Evolutionary conservation across 2,113 vertebrate species (phyloP), one percentile per base, ranked within the genome.

Genomic region (Passerina amoena): DNA sequence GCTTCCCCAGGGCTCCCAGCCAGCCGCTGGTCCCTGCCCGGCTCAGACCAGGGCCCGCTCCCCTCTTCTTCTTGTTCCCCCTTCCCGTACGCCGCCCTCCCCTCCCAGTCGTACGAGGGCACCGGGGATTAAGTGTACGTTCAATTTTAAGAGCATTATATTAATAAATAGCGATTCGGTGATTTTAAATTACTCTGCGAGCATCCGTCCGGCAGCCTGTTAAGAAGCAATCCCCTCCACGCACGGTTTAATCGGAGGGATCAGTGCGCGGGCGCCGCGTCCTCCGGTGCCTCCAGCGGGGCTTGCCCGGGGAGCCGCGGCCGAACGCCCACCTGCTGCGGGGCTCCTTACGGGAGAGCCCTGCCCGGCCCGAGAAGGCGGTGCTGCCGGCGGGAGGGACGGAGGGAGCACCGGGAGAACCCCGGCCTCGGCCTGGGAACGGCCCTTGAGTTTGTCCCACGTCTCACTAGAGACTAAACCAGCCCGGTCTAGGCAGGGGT

Each of bases 91-190:
- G 18, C 45, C 10, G 12, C 25, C 17, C 56, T 28, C 24, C 7
- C n/a, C 6, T 10, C 40, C 44, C 23, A 6, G 28, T 48, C 11
- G 13, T 35, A 60, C 5, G 20, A 48, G 54, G 3, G 21, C 31
- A 45, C 27, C 14, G 48, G 17, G 82, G 87, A 92, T 92, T 82
- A 93, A 82, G 63, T 3, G 83, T 30, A 20, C 65, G 56, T 91
- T 68, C 33, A 28, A 1, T 73, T 82, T 86, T 94, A 93, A 96
- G 91, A 95, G 95, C 90, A 79, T 93, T 92, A 90, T 85, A 16
- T 68, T 77, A 75, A 90, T 92, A 83, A 93, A 86, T 4, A 45
- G 76, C 1, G 54, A 12, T 59, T 53, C 57, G 51, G 78, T 38
- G 75, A 10, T 79, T 88, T 82, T 23, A 63, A 72, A 80, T 91